These are phyloP conservation scores for Plutella xylostella DNA, from an alignment of 2,888 invertebrate genomes.

Conservation along the genomic window DNA sequence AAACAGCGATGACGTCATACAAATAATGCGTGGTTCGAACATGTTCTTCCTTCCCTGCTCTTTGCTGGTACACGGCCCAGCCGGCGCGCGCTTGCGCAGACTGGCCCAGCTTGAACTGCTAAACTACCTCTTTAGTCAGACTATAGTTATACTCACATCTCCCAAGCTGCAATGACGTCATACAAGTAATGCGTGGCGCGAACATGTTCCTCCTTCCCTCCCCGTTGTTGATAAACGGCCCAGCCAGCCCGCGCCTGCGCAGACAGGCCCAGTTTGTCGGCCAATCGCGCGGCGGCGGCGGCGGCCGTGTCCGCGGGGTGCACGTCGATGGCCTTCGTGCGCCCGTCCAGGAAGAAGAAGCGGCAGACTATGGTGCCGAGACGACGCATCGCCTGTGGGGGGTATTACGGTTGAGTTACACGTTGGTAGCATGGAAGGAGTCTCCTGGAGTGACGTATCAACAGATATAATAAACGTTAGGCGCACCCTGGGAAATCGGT, in stretches of 20 bases:
- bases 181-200: slow-evolving; percentile 92
- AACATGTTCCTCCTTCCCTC: slow-evolving; percentile 90
- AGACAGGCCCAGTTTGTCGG: slow-evolving; percentile 86
- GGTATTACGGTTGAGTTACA: too few species aligned
- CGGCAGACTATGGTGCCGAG: slow-evolving; percentile 93
- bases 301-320: slow-evolving; percentile 95
- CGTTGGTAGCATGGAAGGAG: too few species aligned
- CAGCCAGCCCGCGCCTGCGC: slow-evolving; percentile 84
- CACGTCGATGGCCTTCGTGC: slow-evolving; percentile 95
- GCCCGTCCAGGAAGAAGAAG: slow-evolving; percentile 94
- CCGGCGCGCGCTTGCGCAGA: slow-evolving; percentile 78
- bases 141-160: slow-evolving; percentile 72
- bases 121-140: neutral
- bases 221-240: slow-evolving; percentile 93
- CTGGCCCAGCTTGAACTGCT: too few species aligned
- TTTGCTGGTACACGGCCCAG: slow-evolving; percentile 94
- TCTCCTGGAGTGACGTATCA: too few species aligned
- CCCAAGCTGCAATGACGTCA: slow-evolving; percentile 96
- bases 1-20: slow-evolving; percentile 93
- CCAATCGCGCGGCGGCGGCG: slow-evolving; percentile 89
- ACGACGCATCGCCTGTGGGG: slow-evolving; percentile 84
- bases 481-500: too few species aligned
- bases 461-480: too few species aligned
- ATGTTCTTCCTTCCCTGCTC: slow-evolving; percentile 89
- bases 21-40: slow-evolving; percentile 92